A percentile compares a stretch with the other conserved stretches of the same genome.
Evolutionary conservation across 1,140 invertebrate species (phyloP).

Genomic region (Ips typographus): DNA sequence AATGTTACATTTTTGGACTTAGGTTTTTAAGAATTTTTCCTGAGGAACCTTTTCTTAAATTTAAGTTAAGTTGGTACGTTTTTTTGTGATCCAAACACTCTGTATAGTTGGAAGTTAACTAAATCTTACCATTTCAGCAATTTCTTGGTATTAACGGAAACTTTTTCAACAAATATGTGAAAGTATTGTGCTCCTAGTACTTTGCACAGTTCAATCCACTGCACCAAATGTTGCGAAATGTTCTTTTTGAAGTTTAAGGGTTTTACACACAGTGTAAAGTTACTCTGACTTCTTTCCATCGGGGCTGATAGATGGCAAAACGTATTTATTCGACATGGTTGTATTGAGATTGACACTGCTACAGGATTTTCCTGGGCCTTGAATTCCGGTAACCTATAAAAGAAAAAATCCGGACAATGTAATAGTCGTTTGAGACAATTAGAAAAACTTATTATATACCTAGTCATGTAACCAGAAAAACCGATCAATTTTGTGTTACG

Average conservation of each 20-base stretch:
- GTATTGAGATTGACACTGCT: slow-evolving; percentile 22
- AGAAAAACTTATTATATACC: no score
- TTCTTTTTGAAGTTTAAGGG: slow-evolving; percentile 67
- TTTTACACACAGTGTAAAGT: slow-evolving; percentile 71
- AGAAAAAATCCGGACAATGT: not conserved
- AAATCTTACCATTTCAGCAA: slow-evolving; percentile 59
- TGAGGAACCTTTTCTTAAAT: no score
- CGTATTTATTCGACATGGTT: slow-evolving; percentile 7
- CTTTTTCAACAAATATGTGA: slow-evolving; percentile 63
- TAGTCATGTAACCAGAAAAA: no score
- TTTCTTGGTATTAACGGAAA: slow-evolving; percentile 57
- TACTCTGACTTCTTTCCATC: slow-evolving; percentile 22
- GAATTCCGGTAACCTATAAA: not conserved
- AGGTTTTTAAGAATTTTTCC: no score
- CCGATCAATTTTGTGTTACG: no score
- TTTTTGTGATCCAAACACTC: no score
- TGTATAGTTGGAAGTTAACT: not conserved
- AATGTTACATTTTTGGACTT: no score
- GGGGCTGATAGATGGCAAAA: not conserved
- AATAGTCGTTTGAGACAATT: no score
- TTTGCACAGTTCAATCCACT: slow-evolving; percentile 69
- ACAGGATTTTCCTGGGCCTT: not conserved
- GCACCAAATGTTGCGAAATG: slow-evolving; percentile 61
- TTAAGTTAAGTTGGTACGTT: no score
- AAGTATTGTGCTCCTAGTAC: slow-evolving; percentile 67